phyloP scores from a whole-genome alignment of 2,797 vertebrate genomes.

The Pipistrellus pipistrellus region DNA sequence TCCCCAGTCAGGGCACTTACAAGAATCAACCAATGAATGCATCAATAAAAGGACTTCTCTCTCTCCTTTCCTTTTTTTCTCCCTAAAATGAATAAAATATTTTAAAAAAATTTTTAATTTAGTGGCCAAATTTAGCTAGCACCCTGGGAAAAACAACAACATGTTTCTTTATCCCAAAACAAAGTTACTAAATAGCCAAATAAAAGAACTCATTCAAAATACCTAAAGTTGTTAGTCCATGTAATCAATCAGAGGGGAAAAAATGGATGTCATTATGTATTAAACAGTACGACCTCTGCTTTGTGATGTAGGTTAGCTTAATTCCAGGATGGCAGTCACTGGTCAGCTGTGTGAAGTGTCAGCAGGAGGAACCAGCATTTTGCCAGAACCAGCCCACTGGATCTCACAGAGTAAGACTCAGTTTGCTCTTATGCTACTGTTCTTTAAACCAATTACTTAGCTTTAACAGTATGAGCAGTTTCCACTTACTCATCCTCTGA shows the following conservation, averaged over 20 bases:
- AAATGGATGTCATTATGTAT: background rate
- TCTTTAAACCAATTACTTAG: conserved; percentile 81
- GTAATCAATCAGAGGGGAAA: conserved; percentile 5
- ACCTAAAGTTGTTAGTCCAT: background rate
- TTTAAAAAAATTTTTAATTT: background rate
- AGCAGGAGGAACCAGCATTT: conserved; percentile 48
- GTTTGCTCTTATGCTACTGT: conserved; percentile 71
- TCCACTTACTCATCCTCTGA: conserved; percentile 75
- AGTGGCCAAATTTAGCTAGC: background rate
- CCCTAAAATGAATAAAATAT: background rate
- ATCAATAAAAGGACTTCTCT: background rate
- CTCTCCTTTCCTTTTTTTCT: background rate
- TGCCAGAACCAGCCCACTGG: conserved; percentile 52
- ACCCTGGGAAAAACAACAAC: background rate
- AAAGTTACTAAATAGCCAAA: conserved; percentile 52
- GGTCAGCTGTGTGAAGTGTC: background rate
- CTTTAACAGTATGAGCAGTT: conserved; percentile 79
- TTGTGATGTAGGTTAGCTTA: conserved; percentile 36
- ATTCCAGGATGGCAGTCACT: background rate
- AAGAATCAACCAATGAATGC: background rate
- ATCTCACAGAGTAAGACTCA: conserved; percentile 49
- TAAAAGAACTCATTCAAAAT: conserved; percentile 45
- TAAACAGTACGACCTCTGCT: conserved; percentile 21
- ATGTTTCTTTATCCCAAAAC: conserved; percentile 8
- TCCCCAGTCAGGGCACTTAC: background rate